Percentiles rank a stretch among this genome's conserved stretches.
Conservation (phyloP, 2,113 vertebrate genomes). For the Cacatua alba region DNA sequence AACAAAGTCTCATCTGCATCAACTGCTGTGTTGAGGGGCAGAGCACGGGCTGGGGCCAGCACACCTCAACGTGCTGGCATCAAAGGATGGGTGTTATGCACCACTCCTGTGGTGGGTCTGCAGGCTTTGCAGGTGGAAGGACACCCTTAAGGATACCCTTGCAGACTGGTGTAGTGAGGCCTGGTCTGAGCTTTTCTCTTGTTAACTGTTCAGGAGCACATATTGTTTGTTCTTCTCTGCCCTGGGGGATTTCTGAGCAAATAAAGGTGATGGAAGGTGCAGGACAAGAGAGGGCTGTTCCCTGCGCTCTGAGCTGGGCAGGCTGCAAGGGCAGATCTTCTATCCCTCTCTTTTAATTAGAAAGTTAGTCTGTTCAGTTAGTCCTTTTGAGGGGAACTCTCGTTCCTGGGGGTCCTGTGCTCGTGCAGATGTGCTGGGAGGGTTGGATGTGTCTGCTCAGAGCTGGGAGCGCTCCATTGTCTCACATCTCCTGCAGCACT, state of each 20-base stretch:
- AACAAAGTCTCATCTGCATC: not conserved
- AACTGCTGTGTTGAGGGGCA: not conserved
- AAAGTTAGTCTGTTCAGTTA: not conserved
- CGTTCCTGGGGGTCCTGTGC: not conserved
- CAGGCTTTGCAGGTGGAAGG: not conserved
- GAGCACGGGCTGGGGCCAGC: not conserved
- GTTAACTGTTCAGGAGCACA: not conserved
- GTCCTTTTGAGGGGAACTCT: not conserved
- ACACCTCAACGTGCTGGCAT: rapidly evolving
- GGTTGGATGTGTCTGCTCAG: not conserved
- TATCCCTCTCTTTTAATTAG: not conserved
- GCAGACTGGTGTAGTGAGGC: not conserved
- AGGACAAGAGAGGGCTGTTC: not conserved
- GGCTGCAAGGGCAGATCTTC: not conserved
- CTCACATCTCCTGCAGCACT: not conserved
- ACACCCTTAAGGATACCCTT: not conserved
- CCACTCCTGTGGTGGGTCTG: not conserved
- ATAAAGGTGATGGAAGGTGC: not conserved
- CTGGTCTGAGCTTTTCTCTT: not conserved
- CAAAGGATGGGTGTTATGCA: not conserved
- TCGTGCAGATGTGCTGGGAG: rapidly evolving
- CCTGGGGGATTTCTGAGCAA: not conserved
- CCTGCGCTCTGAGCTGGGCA: not conserved
- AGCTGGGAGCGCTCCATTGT: not conserved
- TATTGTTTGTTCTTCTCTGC: not conserved